phyloP scores from a whole-genome alignment of 2,113 vertebrate genomes.

The Lycaon pictus region DNA sequence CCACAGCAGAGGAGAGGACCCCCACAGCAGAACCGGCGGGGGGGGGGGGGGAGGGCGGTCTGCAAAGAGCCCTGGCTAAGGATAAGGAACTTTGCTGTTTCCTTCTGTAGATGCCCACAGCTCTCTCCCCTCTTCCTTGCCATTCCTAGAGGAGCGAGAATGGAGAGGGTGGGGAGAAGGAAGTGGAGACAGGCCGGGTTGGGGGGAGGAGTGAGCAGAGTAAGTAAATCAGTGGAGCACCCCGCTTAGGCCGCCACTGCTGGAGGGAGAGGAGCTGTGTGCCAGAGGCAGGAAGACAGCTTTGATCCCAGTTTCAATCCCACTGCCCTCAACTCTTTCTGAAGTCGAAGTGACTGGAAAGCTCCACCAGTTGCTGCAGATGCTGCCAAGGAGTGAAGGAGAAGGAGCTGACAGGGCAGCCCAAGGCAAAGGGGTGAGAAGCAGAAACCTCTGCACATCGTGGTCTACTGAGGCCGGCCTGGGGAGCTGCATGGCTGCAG shows the following conservation, averaged over 20 bases:
- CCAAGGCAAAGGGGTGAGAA: not conserved
- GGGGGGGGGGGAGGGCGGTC: too few relatives aligned
- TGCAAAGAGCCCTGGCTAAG: not conserved
- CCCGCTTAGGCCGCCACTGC: not conserved
- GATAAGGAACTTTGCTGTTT: not conserved
- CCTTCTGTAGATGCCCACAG: not conserved
- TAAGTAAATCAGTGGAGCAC: not conserved
- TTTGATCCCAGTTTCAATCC: too few relatives aligned
- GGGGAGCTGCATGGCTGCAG: not conserved
- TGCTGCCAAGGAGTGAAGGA: not conserved
- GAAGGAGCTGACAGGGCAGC: not conserved
- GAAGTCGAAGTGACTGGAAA: not conserved
- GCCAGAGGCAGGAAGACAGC: too few relatives aligned
- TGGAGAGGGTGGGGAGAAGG: not conserved
- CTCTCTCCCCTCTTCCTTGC: not conserved
- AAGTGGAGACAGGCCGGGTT: accelerated
- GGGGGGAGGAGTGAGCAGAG: not conserved
- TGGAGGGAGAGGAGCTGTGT: not conserved
- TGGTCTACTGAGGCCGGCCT: not conserved
- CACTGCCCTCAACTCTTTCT: not conserved
- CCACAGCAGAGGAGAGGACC: not conserved
- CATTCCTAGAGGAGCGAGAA: not conserved
- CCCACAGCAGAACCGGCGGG: not conserved
- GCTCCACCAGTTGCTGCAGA: not conserved
- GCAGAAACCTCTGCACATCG: not conserved